A percentile compares a stretch with the other conserved stretches of the same genome.
phyloP scores from a whole-genome alignment of 2,888 invertebrate genomes.

The Punctoribates punctum region DNA sequence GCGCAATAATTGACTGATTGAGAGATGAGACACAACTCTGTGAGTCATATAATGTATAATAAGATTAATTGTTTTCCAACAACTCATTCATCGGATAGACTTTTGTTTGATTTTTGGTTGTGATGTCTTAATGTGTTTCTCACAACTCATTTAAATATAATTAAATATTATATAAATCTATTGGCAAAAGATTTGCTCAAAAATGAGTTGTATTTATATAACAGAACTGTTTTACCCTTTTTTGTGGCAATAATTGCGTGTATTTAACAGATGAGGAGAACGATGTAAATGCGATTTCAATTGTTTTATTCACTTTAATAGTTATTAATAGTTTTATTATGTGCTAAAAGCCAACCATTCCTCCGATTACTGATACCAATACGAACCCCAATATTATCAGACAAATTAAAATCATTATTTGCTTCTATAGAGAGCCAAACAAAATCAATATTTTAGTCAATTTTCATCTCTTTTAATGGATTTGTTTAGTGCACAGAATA shows the following conservation, averaged over 20 bases:
- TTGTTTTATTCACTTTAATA: background rate
- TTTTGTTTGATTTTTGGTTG: background rate
- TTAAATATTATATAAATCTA: conserved; percentile 13
- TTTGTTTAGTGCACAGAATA: background rate
- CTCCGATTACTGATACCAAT: conserved; percentile 57
- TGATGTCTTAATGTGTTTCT: background rate
- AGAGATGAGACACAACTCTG: conserved; percentile 13
- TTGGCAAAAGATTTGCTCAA: conserved; percentile 18
- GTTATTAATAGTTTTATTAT: background rate
- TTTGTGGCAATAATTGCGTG: background rate
- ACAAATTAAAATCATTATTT: conserved; percentile 88
- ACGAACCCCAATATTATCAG: conserved; percentile 74
- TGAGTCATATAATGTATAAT: conserved; percentile 7
- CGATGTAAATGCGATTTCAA: conserved; percentile 11
- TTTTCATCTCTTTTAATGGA: too few species aligned
- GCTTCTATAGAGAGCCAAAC: conserved; percentile 67
- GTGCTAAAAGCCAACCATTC: conserved; percentile 44
- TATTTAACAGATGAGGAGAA: conserved; percentile 20
- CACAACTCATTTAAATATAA: conserved; percentile 18
- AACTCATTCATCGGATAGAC: background rate
- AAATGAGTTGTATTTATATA: background rate
- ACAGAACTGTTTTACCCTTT: conserved; percentile 5
- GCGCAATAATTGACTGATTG: conserved; percentile 26
- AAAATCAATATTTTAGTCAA: conserved; percentile 1
- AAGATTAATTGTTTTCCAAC: background rate